Conservation (phyloP, 2,797 vertebrate genomes). For the Glossophaga mutica region DNA sequence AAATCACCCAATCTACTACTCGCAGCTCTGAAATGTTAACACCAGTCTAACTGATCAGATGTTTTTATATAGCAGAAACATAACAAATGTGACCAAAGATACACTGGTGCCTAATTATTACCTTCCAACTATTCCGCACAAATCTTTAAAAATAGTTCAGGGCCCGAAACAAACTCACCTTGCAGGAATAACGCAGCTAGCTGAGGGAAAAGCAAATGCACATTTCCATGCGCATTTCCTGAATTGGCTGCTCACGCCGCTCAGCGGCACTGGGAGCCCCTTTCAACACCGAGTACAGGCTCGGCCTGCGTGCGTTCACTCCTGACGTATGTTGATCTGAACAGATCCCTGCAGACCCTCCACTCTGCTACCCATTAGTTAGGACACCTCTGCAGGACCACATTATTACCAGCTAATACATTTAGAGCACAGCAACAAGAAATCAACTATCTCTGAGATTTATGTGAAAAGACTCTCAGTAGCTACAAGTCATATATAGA, state of each 20-base stretch:
- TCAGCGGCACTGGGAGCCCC: neutral
- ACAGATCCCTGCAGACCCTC: neutral
- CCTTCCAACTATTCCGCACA: neutral
- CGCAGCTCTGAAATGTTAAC: neutral
- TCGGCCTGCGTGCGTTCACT: neutral
- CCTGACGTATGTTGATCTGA: neutral
- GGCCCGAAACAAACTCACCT: neutral
- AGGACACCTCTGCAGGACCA: neutral
- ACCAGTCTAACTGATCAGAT: neutral
- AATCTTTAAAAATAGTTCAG: conserved; percentile 24
- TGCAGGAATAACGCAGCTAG: neutral
- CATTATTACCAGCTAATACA: neutral
- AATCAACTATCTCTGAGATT: conserved; percentile 51
- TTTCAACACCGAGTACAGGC: neutral
- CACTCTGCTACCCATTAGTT: neutral
- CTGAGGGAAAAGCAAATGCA: neutral
- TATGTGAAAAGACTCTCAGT: neutral
- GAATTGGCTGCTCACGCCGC: neutral
- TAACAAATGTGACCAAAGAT: neutral
- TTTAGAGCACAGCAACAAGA: neutral
- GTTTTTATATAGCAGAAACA: neutral
- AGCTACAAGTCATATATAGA: conserved; percentile 30
- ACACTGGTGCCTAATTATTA: neutral
- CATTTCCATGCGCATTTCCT: neutral
- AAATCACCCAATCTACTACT: neutral